phyloP scores from a whole-genome alignment of 2,797 vertebrate genomes.

The Peromyscus eremicus region DNA sequence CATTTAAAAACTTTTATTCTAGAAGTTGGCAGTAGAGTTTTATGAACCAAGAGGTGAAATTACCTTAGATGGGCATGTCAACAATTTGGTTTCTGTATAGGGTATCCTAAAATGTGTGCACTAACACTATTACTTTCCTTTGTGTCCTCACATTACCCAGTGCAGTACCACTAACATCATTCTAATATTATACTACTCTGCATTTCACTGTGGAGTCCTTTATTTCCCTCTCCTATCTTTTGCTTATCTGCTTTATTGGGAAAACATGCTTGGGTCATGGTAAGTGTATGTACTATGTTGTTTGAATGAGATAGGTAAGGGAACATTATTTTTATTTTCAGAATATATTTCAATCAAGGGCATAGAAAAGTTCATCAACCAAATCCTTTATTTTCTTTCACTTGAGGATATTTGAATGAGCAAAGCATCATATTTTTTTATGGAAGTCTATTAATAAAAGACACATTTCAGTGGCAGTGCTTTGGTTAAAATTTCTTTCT shows the following conservation, averaged over 20 bases:
- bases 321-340: background rate
- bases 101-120: background rate
- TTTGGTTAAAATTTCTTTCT: constrained; percentile 62
- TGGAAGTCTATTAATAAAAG: constrained; percentile 55
- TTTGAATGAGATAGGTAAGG: background rate
- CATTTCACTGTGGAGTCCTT: background rate
- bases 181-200: background rate
- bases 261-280: background rate
- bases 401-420: constrained; percentile 7
- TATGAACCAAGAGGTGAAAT: background rate
- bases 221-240: background rate
- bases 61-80: background rate
- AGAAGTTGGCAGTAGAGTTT: background rate
- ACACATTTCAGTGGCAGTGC: constrained; percentile 22
- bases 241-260: background rate
- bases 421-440: background rate
- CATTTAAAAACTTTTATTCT: background rate
- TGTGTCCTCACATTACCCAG: too few species aligned
- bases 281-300: background rate
- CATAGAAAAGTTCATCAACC: background rate
- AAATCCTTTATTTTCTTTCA: constrained; percentile 37
- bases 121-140: background rate
- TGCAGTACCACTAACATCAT: background rate
- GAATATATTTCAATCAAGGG: background rate
- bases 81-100: background rate